Evolutionary conservation across 1,140 invertebrate species (phyloP).

Genomic region (Drosophila subpulchrella): DNA sequence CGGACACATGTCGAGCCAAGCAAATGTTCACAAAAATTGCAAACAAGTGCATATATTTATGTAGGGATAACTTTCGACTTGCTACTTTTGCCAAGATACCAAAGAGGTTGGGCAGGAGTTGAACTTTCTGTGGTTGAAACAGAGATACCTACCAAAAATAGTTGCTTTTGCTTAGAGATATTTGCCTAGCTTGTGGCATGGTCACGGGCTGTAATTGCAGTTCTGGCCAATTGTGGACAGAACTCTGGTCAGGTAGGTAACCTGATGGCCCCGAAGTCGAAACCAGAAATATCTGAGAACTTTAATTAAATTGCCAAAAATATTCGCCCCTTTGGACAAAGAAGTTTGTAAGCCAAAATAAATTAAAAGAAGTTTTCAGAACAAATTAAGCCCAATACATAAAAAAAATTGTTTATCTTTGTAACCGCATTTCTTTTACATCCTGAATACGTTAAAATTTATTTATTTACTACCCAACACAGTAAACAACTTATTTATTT

Average conservation of each 20-base stretch:
- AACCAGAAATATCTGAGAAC: conserved; percentile 19
- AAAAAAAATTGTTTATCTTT: too few relatives aligned
- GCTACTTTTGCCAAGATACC: neutral
- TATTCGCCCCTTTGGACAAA: neutral
- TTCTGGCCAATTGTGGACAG: conserved; percentile 33
- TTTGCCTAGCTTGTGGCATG: conserved; percentile 59
- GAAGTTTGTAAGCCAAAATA: neutral
- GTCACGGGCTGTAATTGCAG: conserved; percentile 25
- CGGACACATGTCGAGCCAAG: conserved; percentile 15
- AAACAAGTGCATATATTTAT: conserved; percentile 5
- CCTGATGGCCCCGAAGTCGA: conserved; percentile 12
- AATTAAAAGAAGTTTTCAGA: neutral
- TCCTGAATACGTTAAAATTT: neutral
- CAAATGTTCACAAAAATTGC: conserved; percentile 25
- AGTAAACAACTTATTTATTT: neutral
- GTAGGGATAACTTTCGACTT: conserved; percentile 13
- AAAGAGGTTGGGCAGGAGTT: neutral
- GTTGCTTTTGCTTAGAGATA: conserved; percentile 15
- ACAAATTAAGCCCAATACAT: neutral
- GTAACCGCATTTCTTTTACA: neutral
- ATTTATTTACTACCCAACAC: neutral
- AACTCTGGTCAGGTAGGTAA: conserved; percentile 11
- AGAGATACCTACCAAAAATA: conserved; percentile 3
- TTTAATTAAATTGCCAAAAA: conserved; percentile 42
- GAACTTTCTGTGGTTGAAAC: conserved; percentile 28